phyloP scores from a whole-genome alignment of 2,113 vertebrate genomes.

The Anhinga anhinga region DNA sequence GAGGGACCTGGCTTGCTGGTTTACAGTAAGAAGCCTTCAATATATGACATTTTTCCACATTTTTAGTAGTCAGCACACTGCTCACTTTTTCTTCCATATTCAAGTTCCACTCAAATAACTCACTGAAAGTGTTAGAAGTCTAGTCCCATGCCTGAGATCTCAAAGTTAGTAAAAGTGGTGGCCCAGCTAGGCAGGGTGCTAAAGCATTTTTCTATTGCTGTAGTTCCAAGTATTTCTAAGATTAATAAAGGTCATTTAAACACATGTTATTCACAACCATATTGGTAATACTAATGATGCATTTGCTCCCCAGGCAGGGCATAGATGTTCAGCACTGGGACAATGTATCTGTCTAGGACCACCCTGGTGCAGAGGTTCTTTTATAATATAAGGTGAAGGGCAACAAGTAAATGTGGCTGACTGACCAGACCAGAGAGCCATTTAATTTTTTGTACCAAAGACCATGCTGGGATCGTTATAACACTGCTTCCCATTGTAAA shows the following conservation, averaged over 20 bases:
- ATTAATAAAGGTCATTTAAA: background rate
- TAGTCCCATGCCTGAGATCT: background rate
- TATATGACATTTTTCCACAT: background rate
- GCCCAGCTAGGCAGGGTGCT: background rate
- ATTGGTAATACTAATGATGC: background rate
- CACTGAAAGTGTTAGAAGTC: background rate
- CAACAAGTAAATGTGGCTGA: background rate
- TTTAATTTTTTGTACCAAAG: background rate
- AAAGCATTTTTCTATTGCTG: background rate
- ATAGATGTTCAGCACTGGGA: background rate
- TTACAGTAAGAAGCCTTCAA: background rate
- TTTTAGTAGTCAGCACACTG: background rate
- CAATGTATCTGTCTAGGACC: background rate
- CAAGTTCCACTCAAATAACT: background rate
- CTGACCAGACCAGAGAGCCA: background rate
- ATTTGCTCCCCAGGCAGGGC: background rate
- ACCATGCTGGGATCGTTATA: background rate
- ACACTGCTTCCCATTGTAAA: background rate
- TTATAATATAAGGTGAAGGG: background rate
- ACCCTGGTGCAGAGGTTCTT: background rate
- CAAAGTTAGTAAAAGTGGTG: background rate
- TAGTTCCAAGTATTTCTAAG: background rate
- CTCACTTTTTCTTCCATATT: background rate
- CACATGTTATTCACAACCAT: background rate
- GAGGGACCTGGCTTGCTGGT: background rate